These are phyloP conservation scores for Leptopilina syphax DNA, from an alignment of 2,888 invertebrate genomes.

Conservation along the genomic window DNA sequence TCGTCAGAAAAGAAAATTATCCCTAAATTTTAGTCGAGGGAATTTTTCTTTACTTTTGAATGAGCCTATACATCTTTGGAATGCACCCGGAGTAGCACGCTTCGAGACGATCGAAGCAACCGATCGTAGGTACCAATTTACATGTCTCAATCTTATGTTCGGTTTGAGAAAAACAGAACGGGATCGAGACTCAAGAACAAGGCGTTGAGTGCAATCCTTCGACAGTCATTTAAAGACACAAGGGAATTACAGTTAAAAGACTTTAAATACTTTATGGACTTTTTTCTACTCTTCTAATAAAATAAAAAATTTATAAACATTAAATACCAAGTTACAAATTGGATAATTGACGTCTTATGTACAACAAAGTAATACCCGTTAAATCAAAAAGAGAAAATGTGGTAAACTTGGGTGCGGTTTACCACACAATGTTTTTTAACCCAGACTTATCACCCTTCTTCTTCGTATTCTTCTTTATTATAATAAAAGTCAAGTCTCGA, in stretches of 20 bases:
- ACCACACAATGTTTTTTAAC: slow-evolving; percentile 23
- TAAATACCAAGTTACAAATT: slow-evolving; percentile 1
- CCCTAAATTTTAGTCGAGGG: no score
- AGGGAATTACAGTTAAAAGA: neutral
- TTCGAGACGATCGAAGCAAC: slow-evolving; percentile 69
- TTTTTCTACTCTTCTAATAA: no score
- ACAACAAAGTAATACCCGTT: neutral
- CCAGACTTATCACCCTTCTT: neutral
- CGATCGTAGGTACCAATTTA: slow-evolving; percentile 74
- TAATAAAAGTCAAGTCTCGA: slow-evolving; percentile 25
- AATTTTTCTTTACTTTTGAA: slow-evolving; percentile 55
- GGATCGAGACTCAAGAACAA: slow-evolving; percentile 20
- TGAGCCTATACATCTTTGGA: slow-evolving; percentile 61
- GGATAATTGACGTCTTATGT: neutral
- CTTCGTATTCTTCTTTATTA: slow-evolving; percentile 1
- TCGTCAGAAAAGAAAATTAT: no score
- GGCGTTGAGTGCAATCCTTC: slow-evolving; percentile 25
- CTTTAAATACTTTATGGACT: neutral
- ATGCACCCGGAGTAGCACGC: slow-evolving; percentile 63
- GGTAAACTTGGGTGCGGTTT: neutral
- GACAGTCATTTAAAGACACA: neutral
- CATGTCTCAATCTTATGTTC: slow-evolving; percentile 74
- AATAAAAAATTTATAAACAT: no score
- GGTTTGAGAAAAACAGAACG: slow-evolving; percentile 43
- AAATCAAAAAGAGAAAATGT: neutral